Conservation (phyloP, 1,140 invertebrate genomes). For the Saxidomus purpurata region DNA sequence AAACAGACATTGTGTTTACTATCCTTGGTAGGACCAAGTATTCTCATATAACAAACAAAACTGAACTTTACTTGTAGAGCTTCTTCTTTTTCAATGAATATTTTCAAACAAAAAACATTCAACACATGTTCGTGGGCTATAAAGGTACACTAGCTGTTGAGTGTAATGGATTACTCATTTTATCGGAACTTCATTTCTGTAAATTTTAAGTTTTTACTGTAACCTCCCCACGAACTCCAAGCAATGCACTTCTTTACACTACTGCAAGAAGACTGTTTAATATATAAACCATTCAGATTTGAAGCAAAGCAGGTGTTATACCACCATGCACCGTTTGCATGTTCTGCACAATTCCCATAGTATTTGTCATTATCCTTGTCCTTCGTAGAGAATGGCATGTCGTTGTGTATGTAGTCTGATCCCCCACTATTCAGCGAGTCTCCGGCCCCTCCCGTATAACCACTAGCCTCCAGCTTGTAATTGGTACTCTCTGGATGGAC, state of each 20-base stretch:
- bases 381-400: constrained; percentile 2
- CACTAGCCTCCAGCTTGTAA: neutral
- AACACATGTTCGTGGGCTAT: no score
- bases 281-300: constrained; percentile 16
- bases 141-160: no score
- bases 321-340: constrained; percentile 25
- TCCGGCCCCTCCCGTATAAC: constrained; percentile 14
- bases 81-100: no score
- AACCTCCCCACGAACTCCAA: neutral
- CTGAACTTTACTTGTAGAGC: no score
- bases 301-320: neutral
- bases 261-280: neutral
- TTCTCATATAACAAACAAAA: no score
- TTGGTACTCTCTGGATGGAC: neutral
- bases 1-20: no score
- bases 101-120: no score
- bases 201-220: neutral
- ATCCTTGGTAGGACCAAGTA: no score
- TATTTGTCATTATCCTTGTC: constrained; percentile 51
- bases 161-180: no score
- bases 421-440: neutral
- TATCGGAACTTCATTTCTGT: constrained; percentile 2
- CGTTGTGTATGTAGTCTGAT: constrained; percentile 3
- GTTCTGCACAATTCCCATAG: neutral
- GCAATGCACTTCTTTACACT: neutral